phyloP scores from a whole-genome alignment of 2,888 invertebrate species.

The Ganaspis brasiliensis region DNA sequence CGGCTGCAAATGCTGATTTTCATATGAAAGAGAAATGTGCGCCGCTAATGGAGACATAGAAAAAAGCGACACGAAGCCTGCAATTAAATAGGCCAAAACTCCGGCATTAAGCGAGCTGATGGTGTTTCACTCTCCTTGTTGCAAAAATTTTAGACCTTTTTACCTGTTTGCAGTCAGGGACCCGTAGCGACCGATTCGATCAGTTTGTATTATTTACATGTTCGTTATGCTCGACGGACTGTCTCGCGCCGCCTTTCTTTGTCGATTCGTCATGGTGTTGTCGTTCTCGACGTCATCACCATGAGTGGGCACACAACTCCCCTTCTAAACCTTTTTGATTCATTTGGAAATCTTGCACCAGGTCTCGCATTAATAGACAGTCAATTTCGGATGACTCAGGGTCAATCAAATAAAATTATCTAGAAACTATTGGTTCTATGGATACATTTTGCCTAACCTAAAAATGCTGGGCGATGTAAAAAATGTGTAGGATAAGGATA shows the following conservation, averaged over 20 bases:
- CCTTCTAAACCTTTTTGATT: neutral
- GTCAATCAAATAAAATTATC: constrained; percentile 62
- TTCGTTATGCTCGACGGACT: constrained; percentile 65
- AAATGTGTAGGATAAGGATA: no score
- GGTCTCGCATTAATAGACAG: neutral
- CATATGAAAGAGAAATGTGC: constrained; percentile 10
- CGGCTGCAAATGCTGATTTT: constrained; percentile 7
- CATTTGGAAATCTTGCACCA: neutral
- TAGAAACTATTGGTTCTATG: no score
- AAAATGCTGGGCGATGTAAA: no score
- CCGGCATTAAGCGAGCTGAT: neutral
- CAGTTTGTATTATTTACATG: constrained; percentile 71
- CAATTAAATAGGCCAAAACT: neutral
- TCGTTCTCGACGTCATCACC: constrained; percentile 3
- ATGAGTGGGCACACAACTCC: neutral
- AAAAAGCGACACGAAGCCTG: neutral
- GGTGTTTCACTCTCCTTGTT: neutral
- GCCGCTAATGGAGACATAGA: neutral
- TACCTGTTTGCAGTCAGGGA: constrained; percentile 22
- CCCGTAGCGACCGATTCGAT: constrained; percentile 41
- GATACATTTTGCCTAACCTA: no score
- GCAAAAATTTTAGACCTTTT: neutral
- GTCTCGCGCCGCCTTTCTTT: constrained; percentile 62
- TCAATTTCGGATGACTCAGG: constrained; percentile 57
- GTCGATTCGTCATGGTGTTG: constrained; percentile 60